phyloP scores from a whole-genome alignment of 2,113 vertebrate genomes.

The Ariopsis seemanni region DNA sequence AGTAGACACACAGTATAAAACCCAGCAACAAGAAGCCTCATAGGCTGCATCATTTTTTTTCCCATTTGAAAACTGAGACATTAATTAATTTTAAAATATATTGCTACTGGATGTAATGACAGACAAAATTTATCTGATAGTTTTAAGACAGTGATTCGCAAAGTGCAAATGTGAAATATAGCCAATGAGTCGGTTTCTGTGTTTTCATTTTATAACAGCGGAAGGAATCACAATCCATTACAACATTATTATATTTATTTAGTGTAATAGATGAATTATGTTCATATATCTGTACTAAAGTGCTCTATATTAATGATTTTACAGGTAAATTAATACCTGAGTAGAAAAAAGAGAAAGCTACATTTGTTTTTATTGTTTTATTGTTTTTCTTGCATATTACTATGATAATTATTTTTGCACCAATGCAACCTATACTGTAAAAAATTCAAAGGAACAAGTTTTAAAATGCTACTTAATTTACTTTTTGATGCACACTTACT shows the following conservation, averaged over 20 bases:
- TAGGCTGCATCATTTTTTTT: background rate
- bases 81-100: background rate
- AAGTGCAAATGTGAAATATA: background rate
- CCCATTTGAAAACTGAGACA: background rate
- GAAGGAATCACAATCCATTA: background rate
- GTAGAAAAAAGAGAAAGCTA: too few relatives aligned
- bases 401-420: too few relatives aligned
- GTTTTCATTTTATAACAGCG: background rate
- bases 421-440: too few relatives aligned
- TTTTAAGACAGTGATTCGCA: background rate
- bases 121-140: background rate
- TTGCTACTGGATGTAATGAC: background rate
- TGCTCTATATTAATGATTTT: background rate
- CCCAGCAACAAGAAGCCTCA: constrained; percentile 3
- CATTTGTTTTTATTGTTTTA: background rate
- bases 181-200: background rate
- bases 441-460: too few relatives aligned
- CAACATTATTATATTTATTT: background rate
- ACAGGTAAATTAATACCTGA: background rate
- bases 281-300: background rate
- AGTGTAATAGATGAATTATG: background rate
- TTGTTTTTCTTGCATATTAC: background rate
- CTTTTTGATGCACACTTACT: constrained; percentile 15
- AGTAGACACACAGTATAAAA: constrained; percentile 49
- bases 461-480: too few relatives aligned